Percentiles rank a stretch among this genome's conserved stretches.
Conservation (phyloP, 2,113 vertebrate species). For the Sphaerodactylus townsendi region DNA sequence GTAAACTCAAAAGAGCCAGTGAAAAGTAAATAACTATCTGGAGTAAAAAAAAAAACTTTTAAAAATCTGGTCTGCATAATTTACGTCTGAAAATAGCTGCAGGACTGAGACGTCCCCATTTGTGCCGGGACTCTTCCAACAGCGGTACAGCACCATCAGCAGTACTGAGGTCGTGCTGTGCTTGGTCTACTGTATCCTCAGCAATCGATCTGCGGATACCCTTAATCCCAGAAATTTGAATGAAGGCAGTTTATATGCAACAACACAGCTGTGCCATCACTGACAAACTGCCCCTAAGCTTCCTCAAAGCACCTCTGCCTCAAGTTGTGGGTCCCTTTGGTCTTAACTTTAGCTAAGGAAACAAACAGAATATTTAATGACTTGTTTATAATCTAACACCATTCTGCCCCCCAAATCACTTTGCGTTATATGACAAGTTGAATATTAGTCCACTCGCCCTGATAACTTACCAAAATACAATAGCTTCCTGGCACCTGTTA, state of each 20-base stretch:
- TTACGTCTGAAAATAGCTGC: not conserved
- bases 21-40: not conserved
- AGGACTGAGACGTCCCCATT: not conserved
- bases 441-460: not conserved
- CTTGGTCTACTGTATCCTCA: not conserved
- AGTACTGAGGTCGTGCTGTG: not conserved
- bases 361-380: not conserved
- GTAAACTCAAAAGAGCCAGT: not conserved
- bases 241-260: no score
- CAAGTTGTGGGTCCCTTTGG: not conserved
- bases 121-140: no score
- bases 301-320: not conserved
- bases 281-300: not conserved
- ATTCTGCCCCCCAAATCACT: not conserved
- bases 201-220: not conserved
- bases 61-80: no score
- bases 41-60: not conserved
- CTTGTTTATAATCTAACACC: not conserved
- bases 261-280: not conserved
- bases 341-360: not conserved
- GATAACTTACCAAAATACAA: not conserved
- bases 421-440: not conserved
- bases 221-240: no score
- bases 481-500: not conserved
- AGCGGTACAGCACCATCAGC: not conserved